Conservation (phyloP, 2,888 invertebrate species). For the Tryphoninae sp. region DNA sequence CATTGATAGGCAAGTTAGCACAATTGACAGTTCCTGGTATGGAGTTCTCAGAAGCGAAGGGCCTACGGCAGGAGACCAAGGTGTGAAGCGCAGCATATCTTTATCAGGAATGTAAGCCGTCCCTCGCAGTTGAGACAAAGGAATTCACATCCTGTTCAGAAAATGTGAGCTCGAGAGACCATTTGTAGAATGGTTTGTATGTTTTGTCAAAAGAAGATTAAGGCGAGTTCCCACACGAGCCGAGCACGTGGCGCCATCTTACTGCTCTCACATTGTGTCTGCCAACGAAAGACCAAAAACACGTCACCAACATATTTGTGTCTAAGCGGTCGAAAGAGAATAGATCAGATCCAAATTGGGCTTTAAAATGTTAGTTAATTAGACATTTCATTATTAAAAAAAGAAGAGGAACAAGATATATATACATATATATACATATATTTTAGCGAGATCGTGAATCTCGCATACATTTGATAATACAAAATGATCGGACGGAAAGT, state of each 20-base stretch:
- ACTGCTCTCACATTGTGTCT: constrained; percentile 25
- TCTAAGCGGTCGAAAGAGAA: constrained; percentile 35
- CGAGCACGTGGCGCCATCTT: not conserved
- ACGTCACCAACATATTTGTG: constrained; percentile 71
- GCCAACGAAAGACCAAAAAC: constrained; percentile 66
- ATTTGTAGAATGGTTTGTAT: too few species aligned
- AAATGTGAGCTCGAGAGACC: too few species aligned
- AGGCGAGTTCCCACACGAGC: too few species aligned
- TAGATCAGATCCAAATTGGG: constrained; percentile 45
- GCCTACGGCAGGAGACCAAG: too few species aligned
- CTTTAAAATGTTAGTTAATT: constrained; percentile 54
- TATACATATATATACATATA: not conserved
- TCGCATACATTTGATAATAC: constrained; percentile 25
- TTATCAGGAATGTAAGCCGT: too few species aligned
- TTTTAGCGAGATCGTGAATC: not conserved
- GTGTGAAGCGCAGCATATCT: too few species aligned
- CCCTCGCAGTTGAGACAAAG: too few species aligned
- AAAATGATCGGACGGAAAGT: constrained; percentile 64
- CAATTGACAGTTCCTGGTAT: too few species aligned
- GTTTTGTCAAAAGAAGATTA: too few species aligned
- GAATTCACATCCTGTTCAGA: too few species aligned
- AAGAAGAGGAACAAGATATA: constrained; percentile 5
- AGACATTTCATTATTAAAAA: constrained; percentile 19
- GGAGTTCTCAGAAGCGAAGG: too few species aligned
- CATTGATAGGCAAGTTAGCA: too few species aligned